Evolutionary conservation across 2,113 vertebrate species (phyloP).

Genomic region (Tragelaphus scriptus): DNA sequence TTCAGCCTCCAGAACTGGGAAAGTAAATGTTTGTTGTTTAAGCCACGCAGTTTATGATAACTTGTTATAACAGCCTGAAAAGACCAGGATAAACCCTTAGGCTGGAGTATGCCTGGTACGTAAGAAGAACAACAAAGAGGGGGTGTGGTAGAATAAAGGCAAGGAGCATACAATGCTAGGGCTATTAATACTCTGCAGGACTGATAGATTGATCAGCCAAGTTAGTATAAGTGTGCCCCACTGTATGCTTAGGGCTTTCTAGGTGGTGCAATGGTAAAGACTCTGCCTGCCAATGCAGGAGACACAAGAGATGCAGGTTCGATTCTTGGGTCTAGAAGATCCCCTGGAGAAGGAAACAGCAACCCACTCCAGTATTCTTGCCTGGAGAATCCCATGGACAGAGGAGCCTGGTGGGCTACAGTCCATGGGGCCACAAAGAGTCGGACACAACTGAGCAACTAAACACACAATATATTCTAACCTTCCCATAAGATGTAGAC

Average conservation of each 20-base stretch:
- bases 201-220: not conserved
- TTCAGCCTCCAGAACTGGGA: not conserved
- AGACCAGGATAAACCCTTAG: not conserved
- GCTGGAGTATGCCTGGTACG: not conserved
- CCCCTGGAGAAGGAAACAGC: not conserved
- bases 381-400: not conserved
- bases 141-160: not conserved
- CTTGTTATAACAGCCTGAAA: not conserved
- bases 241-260: not conserved
- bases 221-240: too few relatives aligned
- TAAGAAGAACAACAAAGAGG: not conserved
- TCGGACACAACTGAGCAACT: not conserved
- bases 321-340: not conserved
- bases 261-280: not conserved
- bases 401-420: rapidly evolving
- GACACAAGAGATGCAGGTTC: not conserved
- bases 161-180: too few relatives aligned
- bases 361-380: not conserved
- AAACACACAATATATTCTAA: not conserved
- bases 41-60: too few relatives aligned
- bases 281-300: not conserved
- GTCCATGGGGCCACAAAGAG: not conserved
- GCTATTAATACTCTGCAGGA: not conserved
- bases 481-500: too few relatives aligned
- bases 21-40: not conserved